Base-by-base conservation (phyloP, 2,888 invertebrate genomes). In the Phengaris arion region DNA sequence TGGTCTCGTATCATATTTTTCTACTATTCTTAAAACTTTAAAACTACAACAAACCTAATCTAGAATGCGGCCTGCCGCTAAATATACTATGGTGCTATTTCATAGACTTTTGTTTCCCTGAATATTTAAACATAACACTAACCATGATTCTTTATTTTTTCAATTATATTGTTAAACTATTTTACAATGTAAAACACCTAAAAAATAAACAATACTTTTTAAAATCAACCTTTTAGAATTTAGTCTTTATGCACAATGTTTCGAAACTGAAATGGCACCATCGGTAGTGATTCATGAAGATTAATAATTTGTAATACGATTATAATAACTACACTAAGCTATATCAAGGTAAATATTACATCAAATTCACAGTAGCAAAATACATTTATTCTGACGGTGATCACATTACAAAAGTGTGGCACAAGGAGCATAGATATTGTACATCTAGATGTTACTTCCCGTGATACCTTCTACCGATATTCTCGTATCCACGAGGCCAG, bases 391-490 rank as follows among this genome's bases (percentile, higher is more conserved):
- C 68, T 70, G 74, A 73, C 74, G 52, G 69, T 74, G 74, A 70
- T 77, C 74, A 75, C 77, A 78, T 78, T 75, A 78, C 78, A 73
- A 77, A 77, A 77, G 78, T 79, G 80, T 82, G 81, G 82, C 82
- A 82, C 83, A 81, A 80, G 79, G 79, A 80, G 80, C 69, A 69
- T 77, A 77, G 73, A 77, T 77, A 77, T 74, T 74, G 78, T 78
- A 79, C 76, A 45, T 85, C 86, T 89, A 94, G 81, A 95, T 94
- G 86, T 94, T 94, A 90, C 94, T 94, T 81, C 95, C 95, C 80
- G 94, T 94, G 87, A 94, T 94, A 90, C 94, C 94, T 90, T 95
- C 94, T 84, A 95, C 94, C 82, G 94, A 94, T 90, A 95, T 94
- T 87, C 94, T 90, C 81, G 95, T 94, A 87, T 94, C 94, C 88